Evolutionary conservation across 53 echinoderm and acorn worm species (phyloP).

Genomic region (Hippasteria phrygiana): DNA sequence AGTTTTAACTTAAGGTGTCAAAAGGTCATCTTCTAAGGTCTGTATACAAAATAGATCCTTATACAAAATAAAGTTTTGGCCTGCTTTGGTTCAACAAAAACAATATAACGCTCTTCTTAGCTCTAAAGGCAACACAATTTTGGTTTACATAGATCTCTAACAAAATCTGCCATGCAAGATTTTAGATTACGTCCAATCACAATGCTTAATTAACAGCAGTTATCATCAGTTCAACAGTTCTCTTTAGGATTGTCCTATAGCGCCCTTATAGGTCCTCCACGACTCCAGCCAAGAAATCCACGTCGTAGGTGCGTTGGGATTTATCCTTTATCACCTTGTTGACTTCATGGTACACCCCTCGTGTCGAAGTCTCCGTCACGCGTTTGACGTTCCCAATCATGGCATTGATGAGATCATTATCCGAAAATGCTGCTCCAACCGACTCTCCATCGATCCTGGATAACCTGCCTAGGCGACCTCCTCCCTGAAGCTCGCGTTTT

Average conservation of each 20-base stretch:
- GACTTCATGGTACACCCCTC: constrained; percentile 1
- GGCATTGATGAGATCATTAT: constrained; percentile 1
- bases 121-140: too few relatives aligned
- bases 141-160: background rate
- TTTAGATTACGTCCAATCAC: too few relatives aligned
- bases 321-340: constrained; percentile 11
- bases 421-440: background rate
- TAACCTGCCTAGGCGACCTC: background rate
- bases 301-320: constrained; percentile 7
- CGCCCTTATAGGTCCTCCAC: background rate
- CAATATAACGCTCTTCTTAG: background rate
- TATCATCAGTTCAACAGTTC: background rate
- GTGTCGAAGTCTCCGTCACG: constrained; percentile 10
- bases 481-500: background rate
- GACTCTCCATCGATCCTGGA: background rate
- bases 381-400: constrained; percentile 24
- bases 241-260: background rate
- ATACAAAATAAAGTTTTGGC: background rate
- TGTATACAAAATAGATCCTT: too few relatives aligned
- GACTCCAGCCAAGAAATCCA: constrained; percentile 20
- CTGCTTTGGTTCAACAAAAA: background rate
- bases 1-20: background rate
- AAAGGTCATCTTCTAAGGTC: too few relatives aligned
- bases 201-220: too few relatives aligned
- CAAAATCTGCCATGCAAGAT: background rate